Base-by-base conservation (phyloP, 2,113 vertebrate species). In the Circaetus cinerascens region DNA sequence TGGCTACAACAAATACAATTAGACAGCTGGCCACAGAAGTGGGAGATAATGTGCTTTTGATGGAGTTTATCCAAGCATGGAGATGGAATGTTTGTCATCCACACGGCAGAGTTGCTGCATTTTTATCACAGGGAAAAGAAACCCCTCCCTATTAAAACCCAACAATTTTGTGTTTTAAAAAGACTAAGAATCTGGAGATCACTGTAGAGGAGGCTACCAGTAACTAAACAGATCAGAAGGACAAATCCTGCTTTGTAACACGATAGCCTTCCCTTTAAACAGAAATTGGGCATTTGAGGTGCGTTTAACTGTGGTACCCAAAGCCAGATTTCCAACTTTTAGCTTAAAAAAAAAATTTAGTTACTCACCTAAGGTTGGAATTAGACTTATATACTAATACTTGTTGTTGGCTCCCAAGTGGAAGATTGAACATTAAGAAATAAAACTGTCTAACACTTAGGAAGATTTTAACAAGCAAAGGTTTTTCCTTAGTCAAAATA, bases 11-110 rank as follows among this genome's bases (percentile, higher is more conserved):
- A 98, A 99, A 99, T 99, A 99, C 99, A 99, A 99, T 99, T 99
- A 99, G 98, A 98, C 98, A 98, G 98, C 97, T 98, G 98, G 98
- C 98, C 98, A 98, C 97, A 97, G 98, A 97, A 98, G 98, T 96
- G 96, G 98, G 97, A 97, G 98, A 98, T 99, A 99, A 99, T 99
- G 99, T 98, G 98, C 99, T 99, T 99, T 99, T 99, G 99, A 99
- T 99, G 99, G 99, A 99, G 98, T 99, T 99, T 99, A 99, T 98
- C 98, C 99, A 99, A 99, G 99, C 99, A 98, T 99, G 98, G 98
- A 99, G 98, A 98, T 95, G 98, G 98, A 98, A 98, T 98, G 98
- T 98, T 98, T 98, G 98, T 98, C 98, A 98, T 97, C 98, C 98
- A 98, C 92, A 91, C 92, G 40, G 96, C 96, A 95, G 88, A 89